phyloP scores from a whole-genome alignment of 1,140 invertebrate genomes.

The Polypedilum vanderplanki region DNA sequence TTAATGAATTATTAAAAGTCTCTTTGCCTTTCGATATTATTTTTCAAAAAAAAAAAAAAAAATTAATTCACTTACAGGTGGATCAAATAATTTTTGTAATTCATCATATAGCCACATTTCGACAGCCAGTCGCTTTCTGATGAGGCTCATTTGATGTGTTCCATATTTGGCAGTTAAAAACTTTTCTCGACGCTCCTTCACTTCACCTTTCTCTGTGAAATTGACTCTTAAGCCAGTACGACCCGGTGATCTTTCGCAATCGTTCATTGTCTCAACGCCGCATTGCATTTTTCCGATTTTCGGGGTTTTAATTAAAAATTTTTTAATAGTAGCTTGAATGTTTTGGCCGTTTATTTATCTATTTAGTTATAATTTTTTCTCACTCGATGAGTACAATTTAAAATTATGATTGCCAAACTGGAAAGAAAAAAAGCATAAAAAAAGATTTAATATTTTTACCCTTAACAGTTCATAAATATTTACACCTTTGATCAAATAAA shows the following conservation, averaged over 20 bases:
- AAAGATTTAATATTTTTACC: too few species aligned
- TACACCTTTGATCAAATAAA: too few species aligned
- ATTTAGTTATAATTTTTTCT: too few species aligned
- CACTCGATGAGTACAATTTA: too few species aligned
- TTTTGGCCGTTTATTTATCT: not conserved
- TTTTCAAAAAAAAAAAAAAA: not conserved
- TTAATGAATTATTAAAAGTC: too few species aligned
- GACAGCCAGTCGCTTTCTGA: conserved; percentile 85
- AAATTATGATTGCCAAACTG: not conserved
- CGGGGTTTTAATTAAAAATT: not conserved
- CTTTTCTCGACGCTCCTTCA: conserved; percentile 82
- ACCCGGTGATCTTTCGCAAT: conserved; percentile 61
- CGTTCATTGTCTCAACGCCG: conserved; percentile 43
- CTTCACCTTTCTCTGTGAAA: conserved; percentile 77
- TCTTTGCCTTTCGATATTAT: too few species aligned
- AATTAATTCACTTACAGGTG: conserved; percentile 65
- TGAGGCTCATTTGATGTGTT: conserved; percentile 93
- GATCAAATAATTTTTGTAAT: conserved; percentile 81
- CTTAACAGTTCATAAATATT: too few species aligned
- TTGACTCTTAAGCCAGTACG: conserved; percentile 77
- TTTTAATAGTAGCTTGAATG: not conserved
- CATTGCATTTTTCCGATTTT: conserved; percentile 40
- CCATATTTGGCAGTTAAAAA: conserved; percentile 96
- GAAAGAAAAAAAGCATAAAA: not conserved
- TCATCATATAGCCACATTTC: conserved; percentile 98